phyloP scores from a whole-genome alignment of 2,888 invertebrate genomes.

The Dioctria rufipes region DNA sequence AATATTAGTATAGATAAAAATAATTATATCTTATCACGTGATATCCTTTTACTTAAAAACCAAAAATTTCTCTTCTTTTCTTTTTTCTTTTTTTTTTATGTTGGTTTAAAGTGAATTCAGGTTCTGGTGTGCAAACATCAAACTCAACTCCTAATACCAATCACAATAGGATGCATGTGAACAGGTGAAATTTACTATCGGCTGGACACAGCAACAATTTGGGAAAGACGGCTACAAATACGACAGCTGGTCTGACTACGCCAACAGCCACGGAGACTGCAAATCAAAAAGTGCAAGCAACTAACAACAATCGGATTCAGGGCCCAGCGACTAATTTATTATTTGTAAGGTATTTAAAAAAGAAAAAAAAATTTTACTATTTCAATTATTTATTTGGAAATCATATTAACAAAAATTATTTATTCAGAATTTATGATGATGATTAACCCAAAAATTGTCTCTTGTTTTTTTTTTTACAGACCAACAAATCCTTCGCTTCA shows the following conservation, averaged over 20 bases:
- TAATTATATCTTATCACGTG: slow-evolving; percentile 6
- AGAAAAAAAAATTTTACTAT: not conserved
- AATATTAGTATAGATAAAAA: slow-evolving; percentile 7
- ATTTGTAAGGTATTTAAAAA: slow-evolving; percentile 67
- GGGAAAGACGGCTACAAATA: slow-evolving; percentile 34
- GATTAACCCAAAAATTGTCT: slow-evolving; percentile 57
- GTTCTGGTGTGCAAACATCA: slow-evolving; percentile 65
- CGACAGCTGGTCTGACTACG: slow-evolving; percentile 55
- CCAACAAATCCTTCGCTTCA: slow-evolving; percentile 68
- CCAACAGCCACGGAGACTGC: slow-evolving; percentile 59
- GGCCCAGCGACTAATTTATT: slow-evolving; percentile 68
- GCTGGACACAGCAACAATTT: slow-evolving; percentile 61
- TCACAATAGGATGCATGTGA: slow-evolving; percentile 70
- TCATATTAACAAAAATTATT: not conserved
- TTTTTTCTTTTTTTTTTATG: not conserved
- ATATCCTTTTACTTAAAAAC: slow-evolving; percentile 43
- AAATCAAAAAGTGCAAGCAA: slow-evolving; percentile 57
- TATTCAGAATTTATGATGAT: slow-evolving; percentile 52
- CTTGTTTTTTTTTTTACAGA: slow-evolving; percentile 63
- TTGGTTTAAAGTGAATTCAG: slow-evolving; percentile 61
- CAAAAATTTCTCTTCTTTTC: not conserved
- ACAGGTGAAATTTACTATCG: slow-evolving; percentile 70
- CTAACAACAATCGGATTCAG: slow-evolving; percentile 65
- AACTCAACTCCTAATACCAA: slow-evolving; percentile 64
- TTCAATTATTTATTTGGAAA: not conserved